A percentile compares a stretch with the other conserved stretches of the same genome.
Evolutionary conservation across 2,797 vertebrate genomes (phyloP).

Genomic region (Sternotherus odoratus): DNA sequence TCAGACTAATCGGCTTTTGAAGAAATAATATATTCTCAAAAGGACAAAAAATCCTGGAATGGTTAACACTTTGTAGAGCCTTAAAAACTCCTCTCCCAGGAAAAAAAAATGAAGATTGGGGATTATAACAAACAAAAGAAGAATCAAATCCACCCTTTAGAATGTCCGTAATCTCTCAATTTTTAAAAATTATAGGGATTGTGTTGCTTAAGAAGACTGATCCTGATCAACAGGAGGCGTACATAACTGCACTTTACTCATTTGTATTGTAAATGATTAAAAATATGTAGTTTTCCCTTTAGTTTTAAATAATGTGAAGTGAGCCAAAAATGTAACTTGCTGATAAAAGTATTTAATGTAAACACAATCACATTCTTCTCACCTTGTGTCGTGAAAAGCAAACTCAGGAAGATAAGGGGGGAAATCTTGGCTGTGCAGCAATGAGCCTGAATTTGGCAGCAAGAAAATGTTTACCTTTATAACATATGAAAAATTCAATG

Average conservation of each 20-base stretch:
- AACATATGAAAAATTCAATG: neutral
- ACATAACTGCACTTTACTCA: neutral
- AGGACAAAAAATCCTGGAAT: neutral
- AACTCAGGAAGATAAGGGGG: neutral
- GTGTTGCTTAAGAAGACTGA: neutral
- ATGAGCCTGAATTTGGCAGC: neutral
- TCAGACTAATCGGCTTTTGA: neutral
- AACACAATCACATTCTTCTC: neutral
- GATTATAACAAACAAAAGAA: neutral
- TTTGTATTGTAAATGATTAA: neutral
- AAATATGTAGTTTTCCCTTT: neutral
- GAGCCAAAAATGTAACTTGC: neutral
- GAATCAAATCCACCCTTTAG: neutral
- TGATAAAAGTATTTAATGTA: neutral
- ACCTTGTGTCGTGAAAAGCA: neutral
- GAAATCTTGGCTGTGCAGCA: no score
- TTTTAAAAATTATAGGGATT: neutral
- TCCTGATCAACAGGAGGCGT: rapidly evolving
- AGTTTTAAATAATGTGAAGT: neutral
- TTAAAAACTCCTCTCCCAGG: neutral
- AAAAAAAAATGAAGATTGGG: neutral
- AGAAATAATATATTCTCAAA: neutral
- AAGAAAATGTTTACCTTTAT: neutral
- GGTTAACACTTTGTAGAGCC: neutral
- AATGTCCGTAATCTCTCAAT: neutral